Evolutionary conservation across 2,797 vertebrate genomes (phyloP), one percentile per base, ranked within the genome.

Genomic region (Sebastes minor): DNA sequence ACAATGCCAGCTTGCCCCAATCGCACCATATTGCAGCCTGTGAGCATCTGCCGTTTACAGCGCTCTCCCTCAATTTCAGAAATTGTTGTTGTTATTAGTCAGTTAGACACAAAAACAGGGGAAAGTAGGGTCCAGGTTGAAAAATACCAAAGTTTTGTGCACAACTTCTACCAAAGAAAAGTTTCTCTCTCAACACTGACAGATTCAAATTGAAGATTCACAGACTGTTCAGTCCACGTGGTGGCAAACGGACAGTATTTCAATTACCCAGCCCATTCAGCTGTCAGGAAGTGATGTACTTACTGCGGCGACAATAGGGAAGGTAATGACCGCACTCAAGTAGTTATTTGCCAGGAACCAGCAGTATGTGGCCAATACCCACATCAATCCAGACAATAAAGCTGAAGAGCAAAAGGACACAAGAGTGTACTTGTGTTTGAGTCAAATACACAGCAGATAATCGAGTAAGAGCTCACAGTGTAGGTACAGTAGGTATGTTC

Each of bases 281-380:
- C 9, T 38, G 22, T 61, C 20, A 71, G 55, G 10, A 64, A 52
- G 20, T 10, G 14, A 32, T 76, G 12, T 90, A 97, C 97, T 98
- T 91, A 98, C 97, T 12, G 96, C 95, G 5, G 95, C 97, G 84
- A 98, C 95, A 55, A 97, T 96, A 4, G 98, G 97, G 83, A 96
- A 97, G 68, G 96, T 97, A 91, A 98, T 77, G 10, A 97, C 96
- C 1, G 96, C 91, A 64, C 96, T 97, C 72, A 98, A 95, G 89
- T 96, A 97, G 78, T 93, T 94, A 91, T 97, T 98, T 53, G 97
- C 97, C 69, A 97, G 65, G 89, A 97, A 96, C 96, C 97, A 99
- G 88, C 95, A 96, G 92, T 97, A 98, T 56, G 92, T 96, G 8
- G 94, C 97, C 38, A 96, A 70, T 0, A 95, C 91, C 97, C 97